phyloP scores from a whole-genome alignment of 2,888 invertebrate genomes.

The Xestia ashworthii region DNA sequence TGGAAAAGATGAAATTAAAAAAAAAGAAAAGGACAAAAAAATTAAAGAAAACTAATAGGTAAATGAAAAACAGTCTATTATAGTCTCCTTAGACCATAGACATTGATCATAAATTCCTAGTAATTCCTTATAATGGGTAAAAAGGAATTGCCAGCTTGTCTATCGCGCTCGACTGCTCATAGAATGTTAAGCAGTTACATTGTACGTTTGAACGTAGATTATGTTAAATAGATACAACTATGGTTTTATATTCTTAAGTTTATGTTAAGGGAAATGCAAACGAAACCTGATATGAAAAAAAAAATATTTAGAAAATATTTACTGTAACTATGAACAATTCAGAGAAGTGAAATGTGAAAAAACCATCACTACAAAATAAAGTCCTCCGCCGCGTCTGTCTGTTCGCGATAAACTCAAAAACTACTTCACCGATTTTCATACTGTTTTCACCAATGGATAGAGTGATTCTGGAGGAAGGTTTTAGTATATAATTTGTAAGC shows the following conservation, averaged over 20 bases:
- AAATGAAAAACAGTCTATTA: constrained; percentile 31
- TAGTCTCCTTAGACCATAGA: constrained; percentile 1
- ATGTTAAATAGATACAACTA: constrained; percentile 25
- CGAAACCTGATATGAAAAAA: no score
- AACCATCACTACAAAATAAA: no score
- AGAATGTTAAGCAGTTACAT: constrained; percentile 35
- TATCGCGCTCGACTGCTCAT: constrained; percentile 30
- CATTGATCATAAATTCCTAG: constrained; percentile 51
- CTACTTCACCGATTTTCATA: no score
- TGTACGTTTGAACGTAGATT: constrained; percentile 25
- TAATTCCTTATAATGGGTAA: constrained; percentile 43
- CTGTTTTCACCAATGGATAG: no score
- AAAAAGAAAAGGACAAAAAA: not conserved
- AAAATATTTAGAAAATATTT: no score
- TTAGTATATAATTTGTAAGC: no score
- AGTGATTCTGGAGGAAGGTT: no score
- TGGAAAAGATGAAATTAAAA: not conserved
- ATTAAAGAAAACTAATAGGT: constrained; percentile 10
- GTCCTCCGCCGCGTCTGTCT: no score
- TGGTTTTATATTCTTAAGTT: constrained; percentile 9
- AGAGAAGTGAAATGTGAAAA: no score
- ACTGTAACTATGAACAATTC: no score
- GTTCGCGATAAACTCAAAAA: no score
- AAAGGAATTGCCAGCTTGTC: constrained; percentile 46
- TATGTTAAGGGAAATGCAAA: no score